Evolutionary conservation across 2,113 vertebrate species (phyloP).

Genomic region (Rhizomys pruinosus): DNA sequence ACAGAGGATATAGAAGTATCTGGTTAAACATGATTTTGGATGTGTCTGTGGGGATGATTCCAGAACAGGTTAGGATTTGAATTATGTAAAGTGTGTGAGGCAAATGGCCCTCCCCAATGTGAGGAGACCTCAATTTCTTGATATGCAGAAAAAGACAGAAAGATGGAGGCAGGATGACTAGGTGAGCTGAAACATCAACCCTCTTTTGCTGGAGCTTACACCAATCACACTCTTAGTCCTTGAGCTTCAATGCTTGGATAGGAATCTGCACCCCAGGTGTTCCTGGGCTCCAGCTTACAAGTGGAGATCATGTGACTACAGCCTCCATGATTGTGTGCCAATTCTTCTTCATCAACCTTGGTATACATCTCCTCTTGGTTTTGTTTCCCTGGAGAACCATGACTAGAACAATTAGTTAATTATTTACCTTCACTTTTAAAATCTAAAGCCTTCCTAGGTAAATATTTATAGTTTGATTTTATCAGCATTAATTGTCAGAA

Average conservation of each 20-base stretch:
- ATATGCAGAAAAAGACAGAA: background rate
- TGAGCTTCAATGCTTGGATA: background rate
- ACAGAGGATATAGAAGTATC: background rate
- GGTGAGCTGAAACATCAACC: background rate
- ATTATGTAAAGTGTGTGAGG: background rate
- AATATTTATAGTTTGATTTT: background rate
- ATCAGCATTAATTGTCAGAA: background rate
- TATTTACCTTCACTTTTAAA: background rate
- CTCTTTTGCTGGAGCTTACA: background rate
- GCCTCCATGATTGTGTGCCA: background rate
- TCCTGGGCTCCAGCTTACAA: background rate
- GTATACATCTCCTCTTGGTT: background rate
- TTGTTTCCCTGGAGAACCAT: background rate
- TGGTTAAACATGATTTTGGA: background rate
- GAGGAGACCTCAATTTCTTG: background rate
- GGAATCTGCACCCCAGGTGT: background rate
- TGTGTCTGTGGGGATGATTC: background rate
- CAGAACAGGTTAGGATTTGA: background rate
- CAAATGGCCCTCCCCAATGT: background rate
- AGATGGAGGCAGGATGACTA: background rate
- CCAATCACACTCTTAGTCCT: background rate
- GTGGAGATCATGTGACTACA: background rate
- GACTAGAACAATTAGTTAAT: background rate
- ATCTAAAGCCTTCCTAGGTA: background rate
- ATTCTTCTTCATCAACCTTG: background rate